phyloP scores from a whole-genome alignment of 2,888 invertebrate genomes.

The Apotomis capreana region DNA sequence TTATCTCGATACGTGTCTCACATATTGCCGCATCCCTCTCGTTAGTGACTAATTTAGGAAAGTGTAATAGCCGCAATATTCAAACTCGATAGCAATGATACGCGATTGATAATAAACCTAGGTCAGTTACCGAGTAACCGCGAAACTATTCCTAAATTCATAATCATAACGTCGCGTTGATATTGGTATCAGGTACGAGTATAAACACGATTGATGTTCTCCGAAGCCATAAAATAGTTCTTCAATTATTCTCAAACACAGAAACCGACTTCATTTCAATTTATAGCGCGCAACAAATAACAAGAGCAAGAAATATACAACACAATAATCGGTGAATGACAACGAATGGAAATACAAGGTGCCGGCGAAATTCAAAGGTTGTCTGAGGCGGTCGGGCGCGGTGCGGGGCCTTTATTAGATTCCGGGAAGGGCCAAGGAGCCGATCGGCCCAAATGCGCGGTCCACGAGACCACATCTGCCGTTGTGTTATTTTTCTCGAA shows the following conservation, averaged over 20 bases:
- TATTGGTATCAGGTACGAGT: slow-evolving; percentile 21
- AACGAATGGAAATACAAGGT: slow-evolving; percentile 53
- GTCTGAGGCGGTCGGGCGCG: slow-evolving; percentile 55
- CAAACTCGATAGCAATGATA: slow-evolving; percentile 3
- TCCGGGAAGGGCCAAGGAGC: slow-evolving; percentile 76
- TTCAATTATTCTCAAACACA: slow-evolving; percentile 7
- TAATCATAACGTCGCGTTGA: slow-evolving; percentile 2
- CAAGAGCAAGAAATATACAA: slow-evolving; percentile 60
- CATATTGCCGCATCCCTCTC: too few species aligned
- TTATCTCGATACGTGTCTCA: too few species aligned
- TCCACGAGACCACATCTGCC: slow-evolving; percentile 74
- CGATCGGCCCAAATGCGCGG: slow-evolving; percentile 67
- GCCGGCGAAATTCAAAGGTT: slow-evolving; percentile 73
- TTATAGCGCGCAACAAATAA: slow-evolving; percentile 52
- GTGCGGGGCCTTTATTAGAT: slow-evolving; percentile 65
- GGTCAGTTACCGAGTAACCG: slow-evolving; percentile 22
- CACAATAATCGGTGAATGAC: slow-evolving; percentile 56
- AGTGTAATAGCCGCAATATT: too few species aligned
- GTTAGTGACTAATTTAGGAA: too few species aligned
- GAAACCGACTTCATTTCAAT: slow-evolving; percentile 32
- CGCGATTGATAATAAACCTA: slow-evolving; percentile 15
- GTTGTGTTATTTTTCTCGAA: slow-evolving; percentile 60
- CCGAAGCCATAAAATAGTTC: slow-evolving; percentile 17
- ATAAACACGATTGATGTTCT: slow-evolving; percentile 4
- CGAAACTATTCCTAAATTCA: neutral